A percentile compares a stretch with the other conserved stretches of the same genome.
These are phyloP conservation scores for Anabas testudineus DNA, from an alignment of 2,797 vertebrate genomes.

Conservation along the genomic window DNA sequence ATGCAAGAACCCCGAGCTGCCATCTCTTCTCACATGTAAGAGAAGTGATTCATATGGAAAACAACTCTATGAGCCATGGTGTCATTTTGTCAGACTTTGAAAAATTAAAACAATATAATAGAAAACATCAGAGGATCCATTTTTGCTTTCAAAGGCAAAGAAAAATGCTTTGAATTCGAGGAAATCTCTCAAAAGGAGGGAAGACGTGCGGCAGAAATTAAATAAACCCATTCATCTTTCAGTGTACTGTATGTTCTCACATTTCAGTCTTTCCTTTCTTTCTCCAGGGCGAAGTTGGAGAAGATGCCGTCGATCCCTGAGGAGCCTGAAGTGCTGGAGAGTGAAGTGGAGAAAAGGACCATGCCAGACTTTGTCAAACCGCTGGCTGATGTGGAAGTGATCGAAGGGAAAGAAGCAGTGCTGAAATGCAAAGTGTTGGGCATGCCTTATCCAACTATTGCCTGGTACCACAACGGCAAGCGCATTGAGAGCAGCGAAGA, in stretches of 20 bases:
- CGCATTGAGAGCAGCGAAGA: slow-evolving; percentile 92
- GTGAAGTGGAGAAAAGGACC: slow-evolving; percentile 89
- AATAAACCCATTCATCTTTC: not conserved
- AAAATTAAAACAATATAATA: not conserved
- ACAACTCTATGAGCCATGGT: not conserved
- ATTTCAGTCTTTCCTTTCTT: not conserved
- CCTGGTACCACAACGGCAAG: slow-evolving; percentile 95
- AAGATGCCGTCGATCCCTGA: slow-evolving; percentile 99
- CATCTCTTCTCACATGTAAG: slow-evolving; percentile 92
- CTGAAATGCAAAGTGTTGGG: slow-evolving; percentile 93
- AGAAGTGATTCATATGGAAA: not conserved
- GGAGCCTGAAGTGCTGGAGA: slow-evolving; percentile 91
- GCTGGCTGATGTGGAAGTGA: slow-evolving; percentile 90
- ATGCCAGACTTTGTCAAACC: slow-evolving; percentile 96
- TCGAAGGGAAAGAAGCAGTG: slow-evolving; percentile 90
- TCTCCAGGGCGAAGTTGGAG: slow-evolving; percentile 91
- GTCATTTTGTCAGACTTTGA: not conserved
- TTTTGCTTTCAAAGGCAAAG: slow-evolving; percentile 16
- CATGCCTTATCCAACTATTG: slow-evolving; percentile 93
- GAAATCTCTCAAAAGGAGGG: not conserved
- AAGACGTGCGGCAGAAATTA: not conserved
- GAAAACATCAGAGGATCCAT: not conserved
- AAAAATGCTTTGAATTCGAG: slow-evolving; percentile 6
- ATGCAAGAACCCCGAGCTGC: slow-evolving; percentile 91
- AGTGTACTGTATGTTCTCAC: not conserved